Evolutionary conservation across 2,888 invertebrate species (phyloP).

Genomic region (Empis livida): DNA sequence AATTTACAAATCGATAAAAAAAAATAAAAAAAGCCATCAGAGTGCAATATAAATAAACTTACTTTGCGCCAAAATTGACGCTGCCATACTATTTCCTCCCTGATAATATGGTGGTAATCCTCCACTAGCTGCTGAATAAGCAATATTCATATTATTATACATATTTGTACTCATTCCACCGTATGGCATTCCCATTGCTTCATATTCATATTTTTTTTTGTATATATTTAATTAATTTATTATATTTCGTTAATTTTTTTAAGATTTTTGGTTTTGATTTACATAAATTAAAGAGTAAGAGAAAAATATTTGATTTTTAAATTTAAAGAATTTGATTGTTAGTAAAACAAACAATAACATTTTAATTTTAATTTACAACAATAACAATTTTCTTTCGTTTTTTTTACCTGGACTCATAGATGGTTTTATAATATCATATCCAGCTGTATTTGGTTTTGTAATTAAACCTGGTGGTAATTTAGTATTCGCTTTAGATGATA

Average conservation of each 20-base stretch:
- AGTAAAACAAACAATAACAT: too few relatives aligned
- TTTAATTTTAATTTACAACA: not conserved
- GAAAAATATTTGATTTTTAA: too few relatives aligned
- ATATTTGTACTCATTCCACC: too few relatives aligned
- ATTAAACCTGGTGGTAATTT: slow-evolving; percentile 39
- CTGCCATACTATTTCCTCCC: slow-evolving; percentile 40
- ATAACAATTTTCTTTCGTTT: not conserved
- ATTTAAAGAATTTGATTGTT: too few relatives aligned
- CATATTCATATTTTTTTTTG: too few relatives aligned
- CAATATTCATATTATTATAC: slow-evolving; percentile 4
- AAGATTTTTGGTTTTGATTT: too few relatives aligned
- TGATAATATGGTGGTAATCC: slow-evolving; percentile 33
- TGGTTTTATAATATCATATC: slow-evolving; percentile 43
- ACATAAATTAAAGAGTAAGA: too few relatives aligned
- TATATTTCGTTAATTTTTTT: too few relatives aligned
- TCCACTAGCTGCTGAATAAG: slow-evolving; percentile 22
- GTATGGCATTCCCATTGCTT: slow-evolving; percentile 6
- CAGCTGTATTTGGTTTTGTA: slow-evolving; percentile 37
- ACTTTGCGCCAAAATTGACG: slow-evolving; percentile 76
- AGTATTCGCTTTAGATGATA: slow-evolving; percentile 10
- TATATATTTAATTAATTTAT: too few relatives aligned
- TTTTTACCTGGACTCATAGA: slow-evolving; percentile 8
- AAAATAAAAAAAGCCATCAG: slow-evolving; percentile 14
- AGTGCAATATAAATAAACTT: slow-evolving; percentile 44
- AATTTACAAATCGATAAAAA: too few relatives aligned